These are phyloP conservation scores for Ornithoptera priamus DNA, from an alignment of 2,888 invertebrate genomes.

Conservation along the genomic window DNA sequence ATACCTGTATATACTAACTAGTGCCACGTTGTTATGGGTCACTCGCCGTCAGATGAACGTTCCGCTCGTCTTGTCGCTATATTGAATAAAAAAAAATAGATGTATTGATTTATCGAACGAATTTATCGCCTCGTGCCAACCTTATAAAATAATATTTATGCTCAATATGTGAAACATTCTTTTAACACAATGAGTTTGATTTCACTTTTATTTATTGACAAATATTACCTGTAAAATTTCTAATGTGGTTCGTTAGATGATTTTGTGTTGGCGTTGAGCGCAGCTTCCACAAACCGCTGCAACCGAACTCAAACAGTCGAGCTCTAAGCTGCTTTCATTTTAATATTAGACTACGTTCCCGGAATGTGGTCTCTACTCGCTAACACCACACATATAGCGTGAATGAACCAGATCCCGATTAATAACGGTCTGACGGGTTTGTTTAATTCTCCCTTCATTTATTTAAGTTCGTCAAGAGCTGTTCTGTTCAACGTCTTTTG, in stretches of 20 bases:
- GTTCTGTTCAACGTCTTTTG: slow-evolving; percentile 2
- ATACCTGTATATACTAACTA: too few relatives aligned
- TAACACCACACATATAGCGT: slow-evolving; percentile 15
- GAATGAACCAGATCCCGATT: slow-evolving; percentile 25
- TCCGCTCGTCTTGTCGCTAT: too few relatives aligned
- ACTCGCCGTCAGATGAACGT: too few relatives aligned
- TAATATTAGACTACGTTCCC: slow-evolving; percentile 52
- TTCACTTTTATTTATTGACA: not conserved
- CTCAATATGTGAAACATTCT: too few relatives aligned
- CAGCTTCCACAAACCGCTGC: slow-evolving; percentile 8
- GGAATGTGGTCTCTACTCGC: slow-evolving; percentile 39
- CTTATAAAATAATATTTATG: too few relatives aligned
- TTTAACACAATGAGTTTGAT: too few relatives aligned
- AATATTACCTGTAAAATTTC: not conserved
- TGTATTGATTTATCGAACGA: too few relatives aligned
- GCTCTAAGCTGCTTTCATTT: slow-evolving; percentile 37
- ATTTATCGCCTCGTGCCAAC: too few relatives aligned
- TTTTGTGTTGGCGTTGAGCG: not conserved
- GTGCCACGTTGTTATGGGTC: too few relatives aligned
- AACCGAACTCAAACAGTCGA: slow-evolving; percentile 16
- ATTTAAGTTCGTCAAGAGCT: slow-evolving; percentile 9
- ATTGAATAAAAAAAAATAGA: too few relatives aligned
- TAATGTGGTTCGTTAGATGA: not conserved
- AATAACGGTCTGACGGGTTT: slow-evolving; percentile 15
- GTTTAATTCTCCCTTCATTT: slow-evolving; percentile 19